Evolutionary conservation across 1,140 invertebrate genomes (phyloP).

Genomic region (Ceratosolen solmsi): DNA sequence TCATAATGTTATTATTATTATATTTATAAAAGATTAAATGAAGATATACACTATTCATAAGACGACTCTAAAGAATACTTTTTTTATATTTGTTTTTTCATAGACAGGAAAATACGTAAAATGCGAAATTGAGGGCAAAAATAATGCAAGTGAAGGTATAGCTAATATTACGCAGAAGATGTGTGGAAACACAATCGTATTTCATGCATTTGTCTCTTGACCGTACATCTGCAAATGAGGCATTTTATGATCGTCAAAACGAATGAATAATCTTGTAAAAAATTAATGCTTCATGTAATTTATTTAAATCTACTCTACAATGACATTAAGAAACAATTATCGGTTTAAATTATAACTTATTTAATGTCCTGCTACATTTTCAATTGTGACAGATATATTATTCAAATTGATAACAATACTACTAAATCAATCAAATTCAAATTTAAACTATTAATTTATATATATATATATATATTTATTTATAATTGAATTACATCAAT

Average conservation of each 20-base stretch:
- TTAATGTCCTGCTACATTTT: no score
- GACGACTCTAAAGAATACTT: neutral
- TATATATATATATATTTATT: no score
- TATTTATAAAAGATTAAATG: neutral
- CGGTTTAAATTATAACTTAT: no score
- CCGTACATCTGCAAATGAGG: conserved; percentile 17
- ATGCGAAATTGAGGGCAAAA: conserved; percentile 4
- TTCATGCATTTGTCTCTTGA: conserved; percentile 6
- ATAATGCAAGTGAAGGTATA: neutral
- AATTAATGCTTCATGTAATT: no score
- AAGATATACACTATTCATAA: neutral
- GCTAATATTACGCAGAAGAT: neutral
- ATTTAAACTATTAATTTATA: no score
- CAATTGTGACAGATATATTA: no score
- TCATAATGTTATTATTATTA: neutral
- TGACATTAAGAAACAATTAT: no score
- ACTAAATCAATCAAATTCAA: no score
- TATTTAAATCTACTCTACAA: no score
- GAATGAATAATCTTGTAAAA: neutral
- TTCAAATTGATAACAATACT: no score
- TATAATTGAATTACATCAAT: no score
- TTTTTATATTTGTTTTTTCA: neutral
- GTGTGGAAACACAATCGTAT: conserved; percentile 27
- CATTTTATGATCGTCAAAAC: conserved; percentile 3
- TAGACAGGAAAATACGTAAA: neutral